Evolutionary conservation across 1,140 invertebrate species (phyloP).

Genomic region (Ips typographus): DNA sequence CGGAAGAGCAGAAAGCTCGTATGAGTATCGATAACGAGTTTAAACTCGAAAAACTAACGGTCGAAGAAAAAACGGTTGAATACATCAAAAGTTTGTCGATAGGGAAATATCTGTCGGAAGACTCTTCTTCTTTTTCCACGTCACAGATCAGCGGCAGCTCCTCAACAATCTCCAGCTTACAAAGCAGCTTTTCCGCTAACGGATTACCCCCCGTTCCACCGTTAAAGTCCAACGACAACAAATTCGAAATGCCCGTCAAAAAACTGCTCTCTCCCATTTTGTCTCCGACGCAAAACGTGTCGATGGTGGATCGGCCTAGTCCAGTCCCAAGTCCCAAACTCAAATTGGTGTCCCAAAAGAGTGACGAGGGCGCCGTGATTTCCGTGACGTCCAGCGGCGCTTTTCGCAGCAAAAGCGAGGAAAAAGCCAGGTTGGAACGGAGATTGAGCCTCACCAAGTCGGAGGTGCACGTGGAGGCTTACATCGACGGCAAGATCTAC

Average conservation of each 20-base stretch:
- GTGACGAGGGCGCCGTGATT: constrained; percentile 51
- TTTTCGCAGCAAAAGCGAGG: constrained; percentile 47
- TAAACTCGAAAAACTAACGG: constrained; percentile 57
- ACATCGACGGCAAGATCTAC: constrained; percentile 42
- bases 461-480: constrained; percentile 49
- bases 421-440: constrained; percentile 41
- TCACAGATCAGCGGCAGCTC: constrained; percentile 5
- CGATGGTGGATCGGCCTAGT: constrained; percentile 34
- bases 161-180: not conserved
- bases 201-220: constrained; percentile 8
- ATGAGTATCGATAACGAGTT: constrained; percentile 83
- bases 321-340: constrained; percentile 39
- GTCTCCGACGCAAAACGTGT: constrained; percentile 50
- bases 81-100: constrained; percentile 51
- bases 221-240: not conserved
- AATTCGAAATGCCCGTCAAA: constrained; percentile 8
- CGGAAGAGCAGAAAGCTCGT: constrained; percentile 81
- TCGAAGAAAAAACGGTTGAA: constrained; percentile 52
- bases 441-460: constrained; percentile 62
- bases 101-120: constrained; percentile 6
- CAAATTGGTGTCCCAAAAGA: constrained; percentile 46
- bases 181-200: not conserved
- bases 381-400: constrained; percentile 51
- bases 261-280: constrained; percentile 47
- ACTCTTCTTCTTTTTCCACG: not conserved